Evolutionary conservation across 2,797 vertebrate species (phyloP).

Genomic region (Muscicapa comitata): DNA sequence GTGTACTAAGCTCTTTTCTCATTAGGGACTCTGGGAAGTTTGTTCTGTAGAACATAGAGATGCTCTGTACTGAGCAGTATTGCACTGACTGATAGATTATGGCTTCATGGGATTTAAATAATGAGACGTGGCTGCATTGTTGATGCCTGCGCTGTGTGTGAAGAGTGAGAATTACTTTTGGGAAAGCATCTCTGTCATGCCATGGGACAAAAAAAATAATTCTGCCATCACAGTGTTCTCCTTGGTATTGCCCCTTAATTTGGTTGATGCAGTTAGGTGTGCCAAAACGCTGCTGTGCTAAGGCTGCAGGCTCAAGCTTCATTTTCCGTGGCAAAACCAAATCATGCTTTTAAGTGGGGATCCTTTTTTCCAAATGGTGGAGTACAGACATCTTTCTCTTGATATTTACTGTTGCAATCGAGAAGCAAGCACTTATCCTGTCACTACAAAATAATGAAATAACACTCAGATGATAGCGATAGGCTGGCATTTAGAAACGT

Average conservation of each 20-base stretch:
- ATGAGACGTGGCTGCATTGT: neutral
- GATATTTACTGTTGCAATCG: neutral
- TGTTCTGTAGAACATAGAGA: neutral
- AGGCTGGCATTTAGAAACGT: neutral
- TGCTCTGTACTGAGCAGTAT: neutral
- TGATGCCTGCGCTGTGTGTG: neutral
- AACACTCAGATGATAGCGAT: neutral
- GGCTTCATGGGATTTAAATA: neutral
- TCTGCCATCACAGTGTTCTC: neutral
- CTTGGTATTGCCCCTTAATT: neutral
- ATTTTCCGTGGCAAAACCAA: neutral
- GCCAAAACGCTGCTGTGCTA: neutral
- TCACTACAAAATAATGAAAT: neutral
- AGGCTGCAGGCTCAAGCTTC: rapidly evolving
- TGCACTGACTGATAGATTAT: neutral
- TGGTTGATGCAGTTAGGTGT: neutral
- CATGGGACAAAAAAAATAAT: neutral
- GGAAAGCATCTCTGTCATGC: neutral
- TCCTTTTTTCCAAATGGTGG: neutral
- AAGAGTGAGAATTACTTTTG: neutral
- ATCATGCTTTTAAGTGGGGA: neutral
- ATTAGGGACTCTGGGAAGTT: neutral
- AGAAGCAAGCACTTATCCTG: neutral
- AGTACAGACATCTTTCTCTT: neutral
- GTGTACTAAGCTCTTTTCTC: neutral